A percentile compares a stretch with the other conserved stretches of the same genome.
These are phyloP conservation scores for Steinernema khuongi DNA, from an alignment of 1,140 invertebrate genomes.

Conservation along the genomic window DNA sequence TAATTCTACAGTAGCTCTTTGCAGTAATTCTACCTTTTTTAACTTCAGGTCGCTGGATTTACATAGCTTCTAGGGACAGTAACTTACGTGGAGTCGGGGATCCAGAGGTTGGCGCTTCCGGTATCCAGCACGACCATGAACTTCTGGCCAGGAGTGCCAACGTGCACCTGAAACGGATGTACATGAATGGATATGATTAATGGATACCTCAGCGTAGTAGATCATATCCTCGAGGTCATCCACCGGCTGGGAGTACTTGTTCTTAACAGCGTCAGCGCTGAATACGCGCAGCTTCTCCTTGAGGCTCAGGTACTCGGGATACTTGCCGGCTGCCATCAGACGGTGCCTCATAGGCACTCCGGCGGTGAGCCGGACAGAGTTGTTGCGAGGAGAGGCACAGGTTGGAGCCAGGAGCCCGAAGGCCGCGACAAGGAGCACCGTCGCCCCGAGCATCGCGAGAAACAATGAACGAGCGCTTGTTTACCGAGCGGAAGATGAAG, in stretches of 20 bases:
- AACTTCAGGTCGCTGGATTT: no score
- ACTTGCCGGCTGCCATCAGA: not conserved
- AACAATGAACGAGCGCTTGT: not conserved
- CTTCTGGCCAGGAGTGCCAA: slow-evolving; percentile 36
- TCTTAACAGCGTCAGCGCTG: not conserved
- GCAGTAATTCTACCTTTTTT: no score
- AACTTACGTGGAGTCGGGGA: slow-evolving; percentile 28
- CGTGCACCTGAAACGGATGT: slow-evolving; percentile 2
- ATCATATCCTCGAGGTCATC: not conserved
- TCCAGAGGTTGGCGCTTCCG: slow-evolving; percentile 37
- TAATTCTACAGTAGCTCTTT: no score
- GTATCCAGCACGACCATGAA: slow-evolving; percentile 41
- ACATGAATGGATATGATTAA: no score
- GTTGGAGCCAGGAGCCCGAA: not conserved
- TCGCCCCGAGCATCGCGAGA: not conserved
- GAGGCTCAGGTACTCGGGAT: not conserved
- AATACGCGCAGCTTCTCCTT: not conserved
- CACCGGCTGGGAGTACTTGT: not conserved
- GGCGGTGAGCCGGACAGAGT: not conserved
- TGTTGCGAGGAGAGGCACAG: not conserved
- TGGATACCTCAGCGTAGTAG: not conserved
- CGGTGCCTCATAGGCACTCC: not conserved
- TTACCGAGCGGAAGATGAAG: not conserved
- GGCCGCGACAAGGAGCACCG: not conserved
- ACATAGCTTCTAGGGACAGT: no score